Percentiles rank a stretch among this genome's conserved stretches.
These are phyloP conservation scores for Dendroctonus ponderosae DNA, from an alignment of 1,140 invertebrate species.

Conservation along the genomic window DNA sequence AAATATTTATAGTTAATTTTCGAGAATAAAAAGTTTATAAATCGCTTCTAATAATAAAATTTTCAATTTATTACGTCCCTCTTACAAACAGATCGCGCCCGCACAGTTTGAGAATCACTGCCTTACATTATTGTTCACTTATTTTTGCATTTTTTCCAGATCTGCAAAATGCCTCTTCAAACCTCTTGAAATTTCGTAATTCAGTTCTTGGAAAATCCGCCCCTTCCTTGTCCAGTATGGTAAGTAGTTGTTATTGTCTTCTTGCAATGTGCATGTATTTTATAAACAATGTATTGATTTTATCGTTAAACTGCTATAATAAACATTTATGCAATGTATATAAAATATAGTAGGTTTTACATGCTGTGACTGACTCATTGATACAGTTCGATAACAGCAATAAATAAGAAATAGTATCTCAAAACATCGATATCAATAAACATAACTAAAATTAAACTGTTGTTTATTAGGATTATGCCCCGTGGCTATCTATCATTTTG, in stretches of 20 bases:
- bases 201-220: constrained; percentile 89
- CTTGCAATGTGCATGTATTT: too few relatives aligned
- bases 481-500: too few relatives aligned
- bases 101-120: too few relatives aligned
- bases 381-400: not conserved
- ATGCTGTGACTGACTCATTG: constrained; percentile 3
- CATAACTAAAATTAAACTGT: not conserved
- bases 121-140: too few relatives aligned
- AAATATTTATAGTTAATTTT: too few relatives aligned
- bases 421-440: too few relatives aligned
- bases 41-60: too few relatives aligned
- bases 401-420: too few relatives aligned
- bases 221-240: constrained; percentile 82
- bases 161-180: constrained; percentile 55
- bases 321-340: too few relatives aligned
- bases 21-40: too few relatives aligned
- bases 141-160: constrained; percentile 44
- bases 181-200: constrained; percentile 82
- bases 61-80: too few relatives aligned
- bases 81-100: too few relatives aligned
- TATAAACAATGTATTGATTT: constrained; percentile 12
- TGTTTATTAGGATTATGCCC: not conserved
- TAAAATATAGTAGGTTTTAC: not conserved
- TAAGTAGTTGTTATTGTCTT: constrained; percentile 49
- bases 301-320: not conserved